phyloP scores from a whole-genome alignment of 2,888 invertebrate genomes.

The Orgyia antiqua region DNA sequence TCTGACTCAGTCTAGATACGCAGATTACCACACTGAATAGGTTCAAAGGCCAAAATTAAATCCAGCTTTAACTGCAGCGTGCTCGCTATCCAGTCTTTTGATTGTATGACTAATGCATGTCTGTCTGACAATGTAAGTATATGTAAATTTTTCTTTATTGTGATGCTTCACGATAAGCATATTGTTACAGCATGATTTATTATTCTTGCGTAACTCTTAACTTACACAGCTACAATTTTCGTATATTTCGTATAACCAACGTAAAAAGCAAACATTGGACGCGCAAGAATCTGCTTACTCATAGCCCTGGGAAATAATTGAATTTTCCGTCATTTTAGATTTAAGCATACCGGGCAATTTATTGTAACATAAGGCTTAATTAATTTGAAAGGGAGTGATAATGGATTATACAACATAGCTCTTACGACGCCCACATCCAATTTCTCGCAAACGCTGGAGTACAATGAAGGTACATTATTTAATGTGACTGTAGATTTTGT shows the following conservation, averaged over 20 bases:
- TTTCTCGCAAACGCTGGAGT: slow-evolving; percentile 22
- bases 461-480: slow-evolving; percentile 25
- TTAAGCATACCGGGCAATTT: too few species aligned
- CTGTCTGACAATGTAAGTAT: slow-evolving; percentile 22
- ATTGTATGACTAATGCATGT: slow-evolving; percentile 35
- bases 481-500: slow-evolving; percentile 24
- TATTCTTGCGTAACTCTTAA: slow-evolving; percentile 14
- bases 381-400: slow-evolving; percentile 21
- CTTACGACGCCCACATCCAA: slow-evolving; percentile 27
- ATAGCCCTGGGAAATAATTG: too few species aligned
- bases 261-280: too few species aligned
- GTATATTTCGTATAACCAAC: slow-evolving; percentile 10
- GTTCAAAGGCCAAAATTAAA: slow-evolving; percentile 48
- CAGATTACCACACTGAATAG: slow-evolving; percentile 40
- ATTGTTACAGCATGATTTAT: slow-evolving; percentile 26
- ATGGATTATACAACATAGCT: slow-evolving; percentile 17
- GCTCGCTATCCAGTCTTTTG: slow-evolving; percentile 37
- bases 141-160: slow-evolving; percentile 16
- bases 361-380: slow-evolving; percentile 15
- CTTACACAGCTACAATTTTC: slow-evolving; percentile 3
- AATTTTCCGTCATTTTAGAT: too few species aligned
- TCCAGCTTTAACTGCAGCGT: slow-evolving; percentile 54
- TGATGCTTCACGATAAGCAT: slow-evolving; percentile 13
- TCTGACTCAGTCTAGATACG: slow-evolving; percentile 49
- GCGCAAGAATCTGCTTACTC: too few species aligned